A percentile compares a stretch with the other conserved stretches of the same genome.
phyloP scores from a whole-genome alignment of 2,888 invertebrate species.

The Athalia circularis region DNA sequence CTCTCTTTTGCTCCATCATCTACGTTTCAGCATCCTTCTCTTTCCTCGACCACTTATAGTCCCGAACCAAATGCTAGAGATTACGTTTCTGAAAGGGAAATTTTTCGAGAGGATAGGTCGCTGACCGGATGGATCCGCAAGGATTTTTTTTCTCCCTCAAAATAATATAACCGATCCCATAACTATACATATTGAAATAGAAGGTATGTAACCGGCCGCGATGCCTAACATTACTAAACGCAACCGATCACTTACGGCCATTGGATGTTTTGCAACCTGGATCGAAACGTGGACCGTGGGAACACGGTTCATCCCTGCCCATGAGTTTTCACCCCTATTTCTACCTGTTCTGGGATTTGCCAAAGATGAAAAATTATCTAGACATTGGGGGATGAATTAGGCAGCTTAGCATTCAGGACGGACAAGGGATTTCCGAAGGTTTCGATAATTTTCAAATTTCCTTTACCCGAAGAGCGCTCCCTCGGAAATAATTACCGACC shows the following conservation, averaged over 20 bases:
- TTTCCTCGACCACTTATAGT: not conserved
- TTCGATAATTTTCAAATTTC: constrained; percentile 38
- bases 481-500: constrained; percentile 30
- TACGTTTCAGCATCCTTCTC: not conserved
- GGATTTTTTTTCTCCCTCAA: constrained; percentile 5
- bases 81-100: constrained; percentile 28
- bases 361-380: constrained; percentile 65
- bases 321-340: constrained; percentile 56
- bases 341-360: constrained; percentile 66
- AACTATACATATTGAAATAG: too few relatives aligned
- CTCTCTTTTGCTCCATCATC: not conserved
- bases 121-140: constrained; percentile 36
- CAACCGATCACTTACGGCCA: constrained; percentile 46
- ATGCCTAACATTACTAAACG: constrained; percentile 40
- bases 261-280: constrained; percentile 62
- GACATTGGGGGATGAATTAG: constrained; percentile 64
- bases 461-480: not conserved
- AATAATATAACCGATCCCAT: constrained; percentile 43
- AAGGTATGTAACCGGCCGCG: constrained; percentile 26
- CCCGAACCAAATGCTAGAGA: not conserved
- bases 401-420: constrained; percentile 60
- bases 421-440: constrained; percentile 41
- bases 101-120: constrained; percentile 34
- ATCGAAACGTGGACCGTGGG: constrained; percentile 59
- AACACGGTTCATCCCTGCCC: constrained; percentile 53